These are phyloP conservation scores for Dipus sagitta DNA, from an alignment of 2,797 vertebrate genomes.

Conservation along the genomic window DNA sequence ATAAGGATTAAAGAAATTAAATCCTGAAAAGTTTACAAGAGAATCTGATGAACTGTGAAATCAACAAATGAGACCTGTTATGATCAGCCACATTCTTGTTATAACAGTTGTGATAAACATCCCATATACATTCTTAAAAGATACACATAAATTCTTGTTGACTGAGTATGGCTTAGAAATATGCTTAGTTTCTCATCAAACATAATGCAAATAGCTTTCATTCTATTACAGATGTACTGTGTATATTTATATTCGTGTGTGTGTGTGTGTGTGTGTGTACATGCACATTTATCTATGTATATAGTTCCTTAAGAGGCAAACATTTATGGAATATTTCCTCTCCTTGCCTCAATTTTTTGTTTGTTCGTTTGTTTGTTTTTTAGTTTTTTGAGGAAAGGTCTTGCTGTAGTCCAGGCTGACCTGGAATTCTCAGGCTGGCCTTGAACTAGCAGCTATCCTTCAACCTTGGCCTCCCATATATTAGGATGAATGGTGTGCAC, in stretches of 20 bases:
- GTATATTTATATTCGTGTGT: neutral
- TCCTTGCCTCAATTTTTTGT: neutral
- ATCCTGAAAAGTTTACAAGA: conserved; percentile 8
- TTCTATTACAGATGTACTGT: neutral
- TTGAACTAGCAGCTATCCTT: too few species aligned
- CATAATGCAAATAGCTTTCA: conserved; percentile 22
- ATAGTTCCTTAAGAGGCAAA: neutral
- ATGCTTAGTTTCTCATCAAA: conserved; percentile 3
- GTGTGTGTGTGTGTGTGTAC: neutral
- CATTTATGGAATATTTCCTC: neutral
- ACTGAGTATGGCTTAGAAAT: conserved; percentile 29
- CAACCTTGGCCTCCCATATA: too few species aligned
- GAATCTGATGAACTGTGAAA: neutral
- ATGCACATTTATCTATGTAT: neutral
- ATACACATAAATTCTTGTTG: neutral
- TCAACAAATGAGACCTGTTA: conserved; percentile 22
- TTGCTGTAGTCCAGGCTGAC: too few species aligned
- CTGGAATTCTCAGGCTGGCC: too few species aligned
- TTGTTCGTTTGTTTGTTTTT: too few species aligned
- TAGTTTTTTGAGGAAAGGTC: too few species aligned
- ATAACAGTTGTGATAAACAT: neutral
- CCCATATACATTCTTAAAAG: neutral
- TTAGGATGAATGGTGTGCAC: too few species aligned
- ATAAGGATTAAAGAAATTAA: conserved; percentile 37
- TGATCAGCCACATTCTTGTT: neutral